Conservation (phyloP, 2,113 vertebrate genomes). For the Elgaria multicarinata region DNA sequence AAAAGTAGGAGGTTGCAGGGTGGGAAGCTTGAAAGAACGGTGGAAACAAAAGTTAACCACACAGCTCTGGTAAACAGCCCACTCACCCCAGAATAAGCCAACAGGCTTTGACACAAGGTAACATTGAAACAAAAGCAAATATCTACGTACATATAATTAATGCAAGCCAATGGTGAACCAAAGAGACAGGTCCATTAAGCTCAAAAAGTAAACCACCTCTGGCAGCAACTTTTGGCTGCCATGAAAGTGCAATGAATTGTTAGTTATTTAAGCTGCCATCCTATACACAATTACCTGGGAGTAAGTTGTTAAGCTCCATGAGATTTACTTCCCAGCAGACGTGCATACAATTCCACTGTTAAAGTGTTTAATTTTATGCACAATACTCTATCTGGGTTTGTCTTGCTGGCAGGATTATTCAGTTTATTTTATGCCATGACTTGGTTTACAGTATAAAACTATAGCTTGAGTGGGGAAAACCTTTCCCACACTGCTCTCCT, state of each 20-base stretch:
- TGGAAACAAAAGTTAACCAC: not conserved
- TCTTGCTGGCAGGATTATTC: not conserved
- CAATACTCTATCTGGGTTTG: not conserved
- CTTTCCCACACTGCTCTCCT: slow-evolving; percentile 23
- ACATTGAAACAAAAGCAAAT: not conserved
- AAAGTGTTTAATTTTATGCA: not conserved
- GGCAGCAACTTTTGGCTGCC: too few relatives aligned
- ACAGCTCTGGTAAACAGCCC: not conserved
- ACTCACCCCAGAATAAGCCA: slow-evolving; percentile 17
- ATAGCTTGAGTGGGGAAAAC: not conserved
- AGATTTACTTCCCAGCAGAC: too few relatives aligned
- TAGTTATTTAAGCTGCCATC: too few relatives aligned
- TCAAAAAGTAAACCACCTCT: too few relatives aligned
- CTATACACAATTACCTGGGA: too few relatives aligned
- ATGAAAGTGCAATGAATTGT: too few relatives aligned
- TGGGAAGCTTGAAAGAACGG: not conserved
- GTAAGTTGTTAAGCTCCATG: too few relatives aligned
- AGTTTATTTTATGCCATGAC: slow-evolving; percentile 1
- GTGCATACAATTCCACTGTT: not conserved
- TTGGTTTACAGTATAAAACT: slow-evolving; percentile 41
- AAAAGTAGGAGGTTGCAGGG: not conserved
- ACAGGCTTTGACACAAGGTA: not conserved
- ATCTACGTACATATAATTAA: not conserved
- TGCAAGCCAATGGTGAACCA: not conserved
- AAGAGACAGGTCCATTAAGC: not conserved